Conservation (phyloP, 1,140 invertebrate species). For the Alviniconcha marisindica region DNA sequence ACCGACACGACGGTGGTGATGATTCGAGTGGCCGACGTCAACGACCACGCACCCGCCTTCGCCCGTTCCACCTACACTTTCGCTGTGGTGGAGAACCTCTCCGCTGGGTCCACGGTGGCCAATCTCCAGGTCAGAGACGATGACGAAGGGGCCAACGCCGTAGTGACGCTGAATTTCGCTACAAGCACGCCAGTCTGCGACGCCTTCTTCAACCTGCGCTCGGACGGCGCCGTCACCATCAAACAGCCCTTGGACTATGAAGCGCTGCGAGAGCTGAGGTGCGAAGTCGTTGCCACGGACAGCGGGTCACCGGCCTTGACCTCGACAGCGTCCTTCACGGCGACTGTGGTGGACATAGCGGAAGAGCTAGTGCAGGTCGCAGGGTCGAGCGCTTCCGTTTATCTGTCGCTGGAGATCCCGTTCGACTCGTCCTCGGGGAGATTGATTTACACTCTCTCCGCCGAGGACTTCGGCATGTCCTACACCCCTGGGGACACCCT, state of each 20-base stretch:
- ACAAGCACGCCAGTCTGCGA: not conserved
- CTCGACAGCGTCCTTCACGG: conserved; percentile 35
- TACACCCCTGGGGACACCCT: not conserved
- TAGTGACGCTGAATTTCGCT: conserved; percentile 4
- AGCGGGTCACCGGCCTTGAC: not conserved
- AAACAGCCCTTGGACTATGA: not conserved
- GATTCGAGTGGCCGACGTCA: not conserved
- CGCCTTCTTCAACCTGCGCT: not conserved
- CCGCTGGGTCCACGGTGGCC: not conserved
- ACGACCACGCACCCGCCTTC: not conserved
- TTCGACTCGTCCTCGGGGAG: conserved; percentile 6
- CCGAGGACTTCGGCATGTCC: conserved; percentile 19
- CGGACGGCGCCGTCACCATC: not conserved
- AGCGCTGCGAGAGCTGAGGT: not conserved
- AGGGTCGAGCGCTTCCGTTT: not conserved
- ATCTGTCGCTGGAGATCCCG: conserved; percentile 35
- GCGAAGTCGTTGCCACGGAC: conserved; percentile 25
- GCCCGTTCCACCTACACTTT: not conserved
- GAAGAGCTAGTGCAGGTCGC: not conserved
- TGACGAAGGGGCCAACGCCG: not conserved
- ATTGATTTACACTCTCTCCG: conserved; percentile 18
- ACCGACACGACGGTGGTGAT: not conserved
- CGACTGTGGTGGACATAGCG: conserved; percentile 9
- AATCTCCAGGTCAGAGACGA: not conserved
- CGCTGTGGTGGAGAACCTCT: not conserved